Percentiles rank a stretch among this genome's conserved stretches.
Evolutionary conservation across 2,113 vertebrate genomes (phyloP).

Genomic region (Anolis sagrei): DNA sequence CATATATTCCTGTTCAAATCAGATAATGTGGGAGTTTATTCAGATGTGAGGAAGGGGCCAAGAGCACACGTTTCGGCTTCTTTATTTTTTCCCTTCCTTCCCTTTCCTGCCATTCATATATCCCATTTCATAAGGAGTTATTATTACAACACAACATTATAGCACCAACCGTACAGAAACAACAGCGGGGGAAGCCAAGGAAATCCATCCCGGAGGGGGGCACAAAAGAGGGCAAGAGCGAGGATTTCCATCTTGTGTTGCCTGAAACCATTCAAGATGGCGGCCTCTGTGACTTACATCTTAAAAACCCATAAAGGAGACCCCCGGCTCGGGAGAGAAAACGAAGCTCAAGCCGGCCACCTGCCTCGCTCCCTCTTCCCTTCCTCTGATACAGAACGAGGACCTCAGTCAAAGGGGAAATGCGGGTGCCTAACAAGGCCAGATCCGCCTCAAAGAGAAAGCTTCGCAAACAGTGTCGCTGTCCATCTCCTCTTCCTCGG

Average conservation of each 20-base stretch:
- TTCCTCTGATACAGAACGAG: background rate
- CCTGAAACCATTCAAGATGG: constrained; percentile 75
- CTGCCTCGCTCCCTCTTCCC: background rate
- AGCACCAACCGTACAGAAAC: background rate
- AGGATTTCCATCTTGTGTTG: constrained; percentile 59
- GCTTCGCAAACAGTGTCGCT: background rate
- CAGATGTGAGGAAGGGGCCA: too few species aligned
- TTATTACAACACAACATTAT: background rate
- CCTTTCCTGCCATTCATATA: constrained; percentile 22
- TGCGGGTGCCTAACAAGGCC: too few species aligned
- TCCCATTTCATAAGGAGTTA: constrained; percentile 10
- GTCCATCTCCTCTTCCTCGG: constrained; percentile 2
- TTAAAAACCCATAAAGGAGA: constrained; percentile 50
- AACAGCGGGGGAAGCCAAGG: background rate
- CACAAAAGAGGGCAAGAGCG: constrained; percentile 34
- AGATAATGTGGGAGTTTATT: too few species aligned
- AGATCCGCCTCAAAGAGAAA: too few species aligned
- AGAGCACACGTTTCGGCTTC: constrained; percentile 30
- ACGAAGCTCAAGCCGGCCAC: constrained; percentile 40
- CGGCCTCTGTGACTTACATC: constrained; percentile 70
- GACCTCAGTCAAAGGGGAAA: too few species aligned
- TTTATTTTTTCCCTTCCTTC: constrained; percentile 30
- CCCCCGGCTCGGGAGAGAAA: too few species aligned
- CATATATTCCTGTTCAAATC: too few species aligned
- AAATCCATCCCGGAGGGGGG: background rate